Evolutionary conservation across 53 echinoderm and acorn worm genomes (phyloP).

Genomic region (Henricia sp.): DNA sequence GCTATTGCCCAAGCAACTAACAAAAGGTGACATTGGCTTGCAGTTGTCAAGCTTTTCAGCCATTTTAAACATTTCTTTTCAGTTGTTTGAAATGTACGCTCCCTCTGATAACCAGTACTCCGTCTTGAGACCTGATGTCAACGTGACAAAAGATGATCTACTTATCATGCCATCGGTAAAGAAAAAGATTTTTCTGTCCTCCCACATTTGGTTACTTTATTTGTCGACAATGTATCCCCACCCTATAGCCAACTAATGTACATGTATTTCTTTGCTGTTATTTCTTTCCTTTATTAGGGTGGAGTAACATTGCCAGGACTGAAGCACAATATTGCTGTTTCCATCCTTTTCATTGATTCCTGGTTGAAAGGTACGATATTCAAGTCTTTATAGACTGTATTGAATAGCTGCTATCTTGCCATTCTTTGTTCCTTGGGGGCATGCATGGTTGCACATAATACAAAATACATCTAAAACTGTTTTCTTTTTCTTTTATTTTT

Average conservation of each 20-base stretch:
- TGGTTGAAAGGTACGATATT: conserved; percentile 72
- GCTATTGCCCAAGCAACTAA: too few relatives aligned
- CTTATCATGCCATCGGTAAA: conserved; percentile 77
- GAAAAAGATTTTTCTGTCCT: neutral
- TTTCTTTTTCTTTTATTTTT: neutral
- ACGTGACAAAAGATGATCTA: conserved; percentile 66
- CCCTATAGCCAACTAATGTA: neutral
- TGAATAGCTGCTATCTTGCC: too few relatives aligned
- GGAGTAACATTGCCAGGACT: conserved; percentile 80
- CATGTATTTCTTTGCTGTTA: neutral
- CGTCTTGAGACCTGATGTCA: conserved; percentile 70
- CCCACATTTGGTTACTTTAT: neutral
- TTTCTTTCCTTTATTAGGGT: conserved; percentile 56
- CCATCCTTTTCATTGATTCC: conserved; percentile 74
- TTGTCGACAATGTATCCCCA: neutral
- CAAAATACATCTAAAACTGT: too few relatives aligned
- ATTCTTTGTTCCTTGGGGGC: too few relatives aligned
- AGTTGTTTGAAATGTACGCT: conserved; percentile 74
- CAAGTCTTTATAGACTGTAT: neutral
- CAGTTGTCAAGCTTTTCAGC: too few relatives aligned
- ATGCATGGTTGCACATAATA: too few relatives aligned
- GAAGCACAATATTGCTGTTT: conserved; percentile 79
- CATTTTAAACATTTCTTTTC: too few relatives aligned
- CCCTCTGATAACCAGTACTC: conserved; percentile 68
- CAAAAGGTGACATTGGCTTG: too few relatives aligned